A percentile compares a stretch with the other conserved stretches of the same genome.
Conservation (phyloP, 2,888 invertebrate species). For the Apoda limacodes region DNA sequence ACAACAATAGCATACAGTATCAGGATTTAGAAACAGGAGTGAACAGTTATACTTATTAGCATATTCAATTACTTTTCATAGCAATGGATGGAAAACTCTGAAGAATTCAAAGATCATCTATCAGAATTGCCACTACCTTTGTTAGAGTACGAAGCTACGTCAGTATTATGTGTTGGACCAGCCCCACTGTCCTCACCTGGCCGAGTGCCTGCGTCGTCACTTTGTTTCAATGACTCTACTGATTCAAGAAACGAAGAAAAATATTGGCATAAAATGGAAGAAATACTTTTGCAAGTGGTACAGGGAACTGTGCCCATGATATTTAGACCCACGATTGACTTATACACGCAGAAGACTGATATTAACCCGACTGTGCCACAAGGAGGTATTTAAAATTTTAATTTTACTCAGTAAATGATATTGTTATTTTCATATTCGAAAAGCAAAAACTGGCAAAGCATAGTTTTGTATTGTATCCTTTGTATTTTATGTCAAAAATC, state of each 20-base stretch:
- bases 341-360: constrained; percentile 77
- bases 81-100: constrained; percentile 59
- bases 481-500: too few relatives aligned
- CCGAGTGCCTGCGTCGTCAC: constrained; percentile 65
- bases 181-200: constrained; percentile 67
- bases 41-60: too few relatives aligned
- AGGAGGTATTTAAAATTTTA: too few relatives aligned
- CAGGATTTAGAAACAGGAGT: too few relatives aligned
- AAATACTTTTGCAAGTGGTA: constrained; percentile 78
- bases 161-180: constrained; percentile 75
- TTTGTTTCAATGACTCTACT: constrained; percentile 43
- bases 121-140: constrained; percentile 81
- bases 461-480: too few relatives aligned
- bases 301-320: constrained; percentile 77
- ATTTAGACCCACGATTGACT: constrained; percentile 81
- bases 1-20: too few relatives aligned
- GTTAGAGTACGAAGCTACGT: constrained; percentile 75
- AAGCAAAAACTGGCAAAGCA: too few relatives aligned
- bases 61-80: too few relatives aligned
- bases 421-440: too few relatives aligned
- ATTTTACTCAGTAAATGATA: neutral
- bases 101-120: constrained; percentile 46
- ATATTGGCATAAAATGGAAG: constrained; percentile 80
- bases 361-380: constrained; percentile 79
- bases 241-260: constrained; percentile 37